A percentile compares a stretch with the other conserved stretches of the same genome.
phyloP scores from a whole-genome alignment of 2,888 invertebrate genomes.

The Dendrolimus pini region DNA sequence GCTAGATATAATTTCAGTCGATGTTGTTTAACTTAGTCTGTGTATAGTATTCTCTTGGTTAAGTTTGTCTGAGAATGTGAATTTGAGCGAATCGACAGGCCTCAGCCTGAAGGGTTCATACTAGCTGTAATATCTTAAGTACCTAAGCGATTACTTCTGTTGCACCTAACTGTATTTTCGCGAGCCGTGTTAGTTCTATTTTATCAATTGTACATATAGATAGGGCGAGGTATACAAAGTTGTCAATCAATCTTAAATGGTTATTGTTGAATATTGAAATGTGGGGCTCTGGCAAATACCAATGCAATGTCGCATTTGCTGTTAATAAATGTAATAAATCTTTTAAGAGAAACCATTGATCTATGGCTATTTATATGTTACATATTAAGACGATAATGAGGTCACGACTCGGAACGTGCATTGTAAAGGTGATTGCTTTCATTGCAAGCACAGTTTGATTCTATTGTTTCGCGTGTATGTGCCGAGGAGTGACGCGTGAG shows the following conservation, averaged over 20 bases:
- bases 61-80: conserved; percentile 65
- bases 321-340: conserved; percentile 40
- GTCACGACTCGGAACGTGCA: conserved; percentile 27
- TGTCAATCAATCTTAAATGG: conserved; percentile 51
- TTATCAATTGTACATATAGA: conserved; percentile 69
- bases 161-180: conserved; percentile 65
- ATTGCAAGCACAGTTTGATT: conserved; percentile 1
- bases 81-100: conserved; percentile 72
- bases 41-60: conserved; percentile 69
- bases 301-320: conserved; percentile 57
- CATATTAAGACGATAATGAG: conserved; percentile 34
- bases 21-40: conserved; percentile 69
- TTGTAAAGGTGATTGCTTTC: conserved; percentile 10
- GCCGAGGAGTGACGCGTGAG: neutral
- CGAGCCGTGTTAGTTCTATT: conserved; percentile 65
- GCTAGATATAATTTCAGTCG: conserved; percentile 73
- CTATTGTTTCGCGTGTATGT: neutral
- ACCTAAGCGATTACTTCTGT: conserved; percentile 62
- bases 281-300: conserved; percentile 45
- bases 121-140: conserved; percentile 60
- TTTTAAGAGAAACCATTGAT: conserved; percentile 50
- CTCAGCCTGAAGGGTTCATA: conserved; percentile 58
- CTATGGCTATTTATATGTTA: conserved; percentile 55
- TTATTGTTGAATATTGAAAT: conserved; percentile 59
- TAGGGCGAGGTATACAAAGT: conserved; percentile 62